These are phyloP conservation scores for Lasius platythorax DNA, from an alignment of 2,888 invertebrate species.

Conservation along the genomic window DNA sequence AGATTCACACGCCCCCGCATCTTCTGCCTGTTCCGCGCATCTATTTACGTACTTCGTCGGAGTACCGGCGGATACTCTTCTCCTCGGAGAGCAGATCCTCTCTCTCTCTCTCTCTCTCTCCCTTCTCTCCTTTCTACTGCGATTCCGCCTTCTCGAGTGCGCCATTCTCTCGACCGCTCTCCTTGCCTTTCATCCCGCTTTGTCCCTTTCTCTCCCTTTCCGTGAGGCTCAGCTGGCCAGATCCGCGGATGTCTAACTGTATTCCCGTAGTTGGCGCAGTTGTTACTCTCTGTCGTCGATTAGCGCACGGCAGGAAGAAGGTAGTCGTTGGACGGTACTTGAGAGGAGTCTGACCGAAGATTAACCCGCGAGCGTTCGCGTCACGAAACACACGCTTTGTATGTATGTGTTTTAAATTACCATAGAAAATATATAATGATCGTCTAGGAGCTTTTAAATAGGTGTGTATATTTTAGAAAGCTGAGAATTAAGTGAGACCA, in stretches of 20 bases:
- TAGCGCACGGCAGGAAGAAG: slow-evolving; percentile 52
- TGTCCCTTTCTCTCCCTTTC: slow-evolving; percentile 52
- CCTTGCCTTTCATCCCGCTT: slow-evolving; percentile 17
- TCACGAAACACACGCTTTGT: slow-evolving; percentile 41
- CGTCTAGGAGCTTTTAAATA: background rate
- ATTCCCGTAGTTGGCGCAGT: slow-evolving; percentile 60
- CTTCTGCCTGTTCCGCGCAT: slow-evolving; percentile 60
- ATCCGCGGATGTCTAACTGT: slow-evolving; percentile 70
- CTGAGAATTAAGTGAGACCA: background rate
- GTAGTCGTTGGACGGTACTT: slow-evolving; percentile 34
- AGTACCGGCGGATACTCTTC: slow-evolving; percentile 32
- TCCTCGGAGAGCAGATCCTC: slow-evolving; percentile 20
- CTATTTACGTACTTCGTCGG: slow-evolving; percentile 74
- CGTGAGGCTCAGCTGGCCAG: slow-evolving; percentile 64
- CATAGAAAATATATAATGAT: slow-evolving; percentile 19
- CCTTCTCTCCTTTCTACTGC: slow-evolving; percentile 11
- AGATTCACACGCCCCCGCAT: slow-evolving; percentile 79
- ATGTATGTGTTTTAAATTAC: slow-evolving; percentile 22
- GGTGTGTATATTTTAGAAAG: background rate
- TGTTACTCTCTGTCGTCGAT: slow-evolving; percentile 65
- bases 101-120: background rate
- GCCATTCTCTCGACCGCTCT: slow-evolving; percentile 41
- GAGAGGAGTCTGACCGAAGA: slow-evolving; percentile 36
- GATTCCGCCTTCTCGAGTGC: slow-evolving; percentile 41
- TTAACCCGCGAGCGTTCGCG: slow-evolving; percentile 37